Evolutionary conservation across 2,113 vertebrate species (phyloP).

Genomic region (Caranx ignobilis): DNA sequence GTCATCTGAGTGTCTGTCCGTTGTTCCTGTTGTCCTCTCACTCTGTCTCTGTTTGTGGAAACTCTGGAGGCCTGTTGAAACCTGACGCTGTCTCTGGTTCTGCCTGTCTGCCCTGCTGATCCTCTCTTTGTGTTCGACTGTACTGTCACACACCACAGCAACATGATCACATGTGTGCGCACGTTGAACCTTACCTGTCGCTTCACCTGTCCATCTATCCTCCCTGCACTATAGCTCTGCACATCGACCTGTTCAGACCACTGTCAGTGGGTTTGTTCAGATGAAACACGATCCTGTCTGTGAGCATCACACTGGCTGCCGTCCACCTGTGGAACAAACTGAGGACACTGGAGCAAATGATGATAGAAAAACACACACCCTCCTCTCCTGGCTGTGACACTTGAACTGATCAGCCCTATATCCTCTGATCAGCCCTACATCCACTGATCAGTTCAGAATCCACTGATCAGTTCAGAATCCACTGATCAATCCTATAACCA

Average conservation of each 20-base stretch:
- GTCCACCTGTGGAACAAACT: neutral
- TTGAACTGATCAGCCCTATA: no score
- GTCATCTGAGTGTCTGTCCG: no score
- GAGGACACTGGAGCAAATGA: neutral
- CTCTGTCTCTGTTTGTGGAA: constrained; percentile 31
- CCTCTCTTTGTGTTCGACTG: constrained; percentile 5
- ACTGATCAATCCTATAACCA: no score
- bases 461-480: no score
- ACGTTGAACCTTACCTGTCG: constrained; percentile 18
- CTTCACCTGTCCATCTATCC: constrained; percentile 40
- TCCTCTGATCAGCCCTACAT: no score
- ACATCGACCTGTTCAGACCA: neutral
- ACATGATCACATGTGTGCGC: constrained; percentile 39
- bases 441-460: no score
- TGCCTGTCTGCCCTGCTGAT: constrained; percentile 41
- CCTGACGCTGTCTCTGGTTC: constrained; percentile 30
- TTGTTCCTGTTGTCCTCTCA: neutral
- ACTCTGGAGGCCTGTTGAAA: constrained; percentile 39
- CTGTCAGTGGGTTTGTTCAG: neutral
- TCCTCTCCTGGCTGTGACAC: neutral
- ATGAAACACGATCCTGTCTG: constrained; percentile 4
- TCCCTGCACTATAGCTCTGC: neutral
- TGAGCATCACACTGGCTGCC: neutral
- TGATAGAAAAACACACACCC: neutral
- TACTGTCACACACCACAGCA: constrained; percentile 30